Evolutionary conservation across 2,888 invertebrate species (phyloP), one percentile per base, ranked within the genome.

Genomic region (Spodoptera littoralis): DNA sequence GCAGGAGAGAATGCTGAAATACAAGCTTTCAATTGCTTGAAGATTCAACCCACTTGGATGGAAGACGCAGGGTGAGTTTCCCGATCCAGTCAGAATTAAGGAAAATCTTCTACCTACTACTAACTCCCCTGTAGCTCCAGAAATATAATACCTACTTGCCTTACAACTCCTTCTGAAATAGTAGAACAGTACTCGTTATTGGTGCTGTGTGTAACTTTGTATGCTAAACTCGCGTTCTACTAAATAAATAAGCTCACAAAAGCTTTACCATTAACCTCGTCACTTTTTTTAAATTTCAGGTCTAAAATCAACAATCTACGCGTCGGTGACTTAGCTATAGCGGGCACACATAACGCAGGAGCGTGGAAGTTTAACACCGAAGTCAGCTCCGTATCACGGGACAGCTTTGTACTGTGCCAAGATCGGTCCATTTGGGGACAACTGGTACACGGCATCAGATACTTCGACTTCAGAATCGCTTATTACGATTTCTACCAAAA

Each of bases 41-140:
- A 96, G 84, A 97, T 97, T 69, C 96, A 97, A 84, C 98, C 98
- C 0, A 97, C 97, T 27, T 98, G 98, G 98, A 97, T 98, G 97
- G 95, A 96, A 80, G 96, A 97, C 70, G 84, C 89, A 69, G 88
- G 86, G 94, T 94, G 71, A 88, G 92, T 84, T 18, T 11, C 1
- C 27, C 24, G 11, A 22, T 13, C 41, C 12, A 5, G 3, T 41
- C 4, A 27, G 27, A 27, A 27, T 27, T 27, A 27, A 58, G 44
- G 8, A n/a, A 11, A 1, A 18, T 18, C 18, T 18, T 11, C 1
- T 0, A 1, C n/a, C n/a, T 12, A 24, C 11, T 22, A 46, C 11
- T 9, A 36, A 36, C 9, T 6, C 36, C 36, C 9, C 36, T 36
- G 3, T 8, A 36, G 36, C 36, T 4, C 27, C 27, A 27, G 5